Conservation (phyloP, 2,888 invertebrate species). For the Drosophila antonietae region DNA sequence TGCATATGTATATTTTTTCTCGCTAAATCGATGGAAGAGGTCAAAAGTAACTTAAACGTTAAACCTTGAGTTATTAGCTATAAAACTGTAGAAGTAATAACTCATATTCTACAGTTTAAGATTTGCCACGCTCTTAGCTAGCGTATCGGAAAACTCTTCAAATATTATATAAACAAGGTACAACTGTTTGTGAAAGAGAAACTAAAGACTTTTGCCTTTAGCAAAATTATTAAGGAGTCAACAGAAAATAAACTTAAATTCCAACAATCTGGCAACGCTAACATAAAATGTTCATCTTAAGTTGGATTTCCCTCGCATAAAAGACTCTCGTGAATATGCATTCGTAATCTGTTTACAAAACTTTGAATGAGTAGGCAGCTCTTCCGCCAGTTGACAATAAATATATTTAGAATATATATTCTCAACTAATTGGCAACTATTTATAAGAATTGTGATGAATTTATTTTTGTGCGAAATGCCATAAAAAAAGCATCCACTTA, state of each 20-base stretch:
- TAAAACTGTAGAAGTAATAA: neutral
- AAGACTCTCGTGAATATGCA: neutral
- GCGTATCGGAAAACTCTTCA: no score
- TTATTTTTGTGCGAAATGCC: conserved; percentile 30
- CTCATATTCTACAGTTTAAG: no score
- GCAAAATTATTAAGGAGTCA: no score
- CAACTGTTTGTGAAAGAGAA: neutral
- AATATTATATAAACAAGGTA: neutral
- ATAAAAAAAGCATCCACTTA: conserved; percentile 29
- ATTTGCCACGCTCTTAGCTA: neutral
- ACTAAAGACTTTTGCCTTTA: neutral
- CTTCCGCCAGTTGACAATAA: conserved; percentile 8
- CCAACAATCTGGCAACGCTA: neutral
- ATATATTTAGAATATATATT: conserved; percentile 7
- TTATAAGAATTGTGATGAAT: conserved; percentile 45
- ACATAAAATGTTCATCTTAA: neutral
- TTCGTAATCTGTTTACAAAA: conserved; percentile 4
- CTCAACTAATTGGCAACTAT: conserved; percentile 41
- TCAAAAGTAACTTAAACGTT: neutral
- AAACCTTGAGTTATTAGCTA: neutral
- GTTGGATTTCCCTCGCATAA: neutral
- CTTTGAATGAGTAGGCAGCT: conserved; percentile 9
- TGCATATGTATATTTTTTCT: no score
- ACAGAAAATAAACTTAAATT: neutral
- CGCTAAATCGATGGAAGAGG: neutral